Base-by-base conservation (phyloP, 2,113 vertebrate species). In the Elephas maximus region DNA sequence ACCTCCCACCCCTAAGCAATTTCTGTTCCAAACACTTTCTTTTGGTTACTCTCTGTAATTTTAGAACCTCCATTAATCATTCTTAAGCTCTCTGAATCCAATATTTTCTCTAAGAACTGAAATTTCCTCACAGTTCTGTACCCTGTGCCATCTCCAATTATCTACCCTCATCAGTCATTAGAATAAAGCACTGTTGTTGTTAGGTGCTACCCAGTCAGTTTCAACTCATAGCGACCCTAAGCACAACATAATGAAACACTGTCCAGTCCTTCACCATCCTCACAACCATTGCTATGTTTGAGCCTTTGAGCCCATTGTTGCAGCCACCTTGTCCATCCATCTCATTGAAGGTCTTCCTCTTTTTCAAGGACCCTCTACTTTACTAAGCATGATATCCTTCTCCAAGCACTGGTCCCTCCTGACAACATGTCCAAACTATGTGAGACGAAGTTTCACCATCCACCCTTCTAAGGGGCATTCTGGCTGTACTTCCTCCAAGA, bases 11-110 rank as follows among this genome's bases (percentile, higher is more conserved):
- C 80, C 57, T 37, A 53, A 93, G 94, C 62, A 85, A 88, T 85
- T 90, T 88, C 84, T 62, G 12, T 95, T 94, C 92, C 90, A 57
- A 77, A 23, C 37, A 37, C 51, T 84, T 95, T 81, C 96, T 85
- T 21, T 80, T 10, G 2, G 93, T 53, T 78, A 84, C 77, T 96
- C 94, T 97, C 93, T 88, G 95, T 82, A 95, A 97, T 97, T 95
- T 94, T 78, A 86, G 93, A 85, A 4, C 77, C 73, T 44, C 90
- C 97, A 98, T 98, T 97, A 97, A 97, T 98, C 97, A 97, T 96
- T 95, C 96, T 97, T 91, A 95, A 92, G 73, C 93, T 85, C 96
- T 95, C 65, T 53, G 95, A 97, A 95, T 95, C 92, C 92, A 95
- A 77, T 93, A 92, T 98, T 97, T 98, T 95, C 97, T 94, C 96